These are phyloP conservation scores for Octodon degus DNA, from an alignment of 2,113 vertebrate species.

Conservation along the genomic window DNA sequence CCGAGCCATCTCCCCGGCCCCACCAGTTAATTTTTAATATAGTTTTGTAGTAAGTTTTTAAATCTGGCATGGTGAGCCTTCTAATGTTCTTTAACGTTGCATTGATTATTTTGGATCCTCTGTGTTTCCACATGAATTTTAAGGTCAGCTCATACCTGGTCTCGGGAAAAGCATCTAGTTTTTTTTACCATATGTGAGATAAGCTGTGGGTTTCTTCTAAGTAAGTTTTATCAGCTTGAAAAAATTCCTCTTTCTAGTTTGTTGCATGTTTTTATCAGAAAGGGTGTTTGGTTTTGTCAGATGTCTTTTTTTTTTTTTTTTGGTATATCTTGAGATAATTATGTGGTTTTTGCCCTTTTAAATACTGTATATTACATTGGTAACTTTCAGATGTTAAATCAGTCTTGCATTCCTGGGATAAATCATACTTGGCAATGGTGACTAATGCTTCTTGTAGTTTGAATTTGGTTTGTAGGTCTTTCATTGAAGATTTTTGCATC, in stretches of 20 bases:
- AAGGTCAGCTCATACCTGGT: background rate
- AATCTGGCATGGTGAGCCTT: background rate
- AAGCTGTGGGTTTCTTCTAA: constrained; percentile 8
- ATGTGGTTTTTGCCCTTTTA: constrained; percentile 18
- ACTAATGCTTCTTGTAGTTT: background rate
- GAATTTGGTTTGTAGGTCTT: constrained; percentile 32
- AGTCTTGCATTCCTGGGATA: constrained; percentile 1
- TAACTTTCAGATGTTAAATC: constrained; percentile 32
- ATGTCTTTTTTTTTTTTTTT: constrained; percentile 6
- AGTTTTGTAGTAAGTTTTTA: constrained; percentile 45
- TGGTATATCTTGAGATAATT: background rate
- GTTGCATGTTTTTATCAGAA: background rate
- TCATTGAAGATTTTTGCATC: constrained; percentile 29
- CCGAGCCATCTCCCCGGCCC: no score
- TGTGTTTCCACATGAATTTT: constrained; percentile 29
- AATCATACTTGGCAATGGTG: background rate
- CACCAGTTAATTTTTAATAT: background rate
- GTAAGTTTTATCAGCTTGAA: constrained; percentile 11
- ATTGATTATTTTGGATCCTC: background rate
- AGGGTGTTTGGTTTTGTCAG: constrained; percentile 8
- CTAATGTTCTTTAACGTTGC: background rate
- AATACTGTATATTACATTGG: background rate
- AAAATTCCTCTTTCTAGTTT: constrained; percentile 31
- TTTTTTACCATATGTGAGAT: background rate
- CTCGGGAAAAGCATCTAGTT: background rate